Base-by-base conservation (phyloP, 2,113 vertebrate genomes). In the Myiozetetes cayanensis region DNA sequence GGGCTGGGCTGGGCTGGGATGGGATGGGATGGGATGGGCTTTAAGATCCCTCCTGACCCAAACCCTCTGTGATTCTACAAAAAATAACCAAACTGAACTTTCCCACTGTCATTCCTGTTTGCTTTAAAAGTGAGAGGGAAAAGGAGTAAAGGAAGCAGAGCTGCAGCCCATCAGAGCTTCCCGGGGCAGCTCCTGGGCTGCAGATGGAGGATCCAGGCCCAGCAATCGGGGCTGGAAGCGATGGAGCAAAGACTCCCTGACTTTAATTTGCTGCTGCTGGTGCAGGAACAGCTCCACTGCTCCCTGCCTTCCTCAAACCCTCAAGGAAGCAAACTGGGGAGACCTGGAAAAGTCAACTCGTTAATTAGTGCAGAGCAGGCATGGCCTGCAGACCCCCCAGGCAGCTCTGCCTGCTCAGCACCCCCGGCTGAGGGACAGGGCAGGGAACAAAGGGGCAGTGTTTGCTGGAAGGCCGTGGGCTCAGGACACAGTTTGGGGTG, bases 391-490 rank as follows among this genome's bases (percentile, higher is more conserved):
- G 21, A 13, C 75, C 65, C 55, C 10, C 31, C 10, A 3, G 13
- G 4, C 78, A 39, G 77, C 18, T 9, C 68, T 56, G 78, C 68
- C 50, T 13, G 76, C 68, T 2, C 33, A 78, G 55, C 77, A 62
- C 33, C 22, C 0, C 30, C 13, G 37, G 77, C 93, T 75, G 72
- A 31, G 87, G 47, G 30, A 5, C 76, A 24, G 53, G 84, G 85
- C 87, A 1, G 63, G 87, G 65, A 95, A 95, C 89, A 94, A 94
- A 79, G 94, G 33, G 87, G 27, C 89, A 95, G 62, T 96, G 94
- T 96, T 79, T 12, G 89, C 85, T 1, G 61, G 25, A 1, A 84
- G 93, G 84, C 93, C 61, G 90, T 76, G 96, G 94, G 94, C 49
- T 91, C 82, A 16, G 95, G 73, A 25, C 81, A 41, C 49, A 21